A percentile compares a stretch with the other conserved stretches of the same genome.
phyloP scores from a whole-genome alignment of 2,113 vertebrate species.

The Pangasianodon gigas region DNA sequence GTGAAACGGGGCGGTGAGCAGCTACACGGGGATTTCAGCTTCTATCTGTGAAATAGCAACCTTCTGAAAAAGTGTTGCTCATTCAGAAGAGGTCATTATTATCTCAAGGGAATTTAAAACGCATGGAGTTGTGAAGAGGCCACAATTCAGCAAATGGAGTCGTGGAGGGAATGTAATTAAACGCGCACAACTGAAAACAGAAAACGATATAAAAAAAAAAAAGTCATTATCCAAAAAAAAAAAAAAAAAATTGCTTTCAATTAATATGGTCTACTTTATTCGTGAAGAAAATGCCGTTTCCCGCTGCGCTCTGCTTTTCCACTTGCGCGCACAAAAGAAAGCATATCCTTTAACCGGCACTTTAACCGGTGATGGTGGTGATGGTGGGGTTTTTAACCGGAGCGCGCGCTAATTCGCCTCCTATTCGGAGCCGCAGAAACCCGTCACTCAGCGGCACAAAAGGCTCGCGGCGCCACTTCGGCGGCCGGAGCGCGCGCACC shows the following conservation, averaged over 20 bases:
- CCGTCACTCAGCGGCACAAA: slow-evolving; percentile 53
- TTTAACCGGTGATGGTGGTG: background rate
- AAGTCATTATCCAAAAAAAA: background rate
- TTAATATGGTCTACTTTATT: background rate
- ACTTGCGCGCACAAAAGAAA: slow-evolving; percentile 49
- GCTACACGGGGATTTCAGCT: too few relatives aligned
- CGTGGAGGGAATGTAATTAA: background rate
- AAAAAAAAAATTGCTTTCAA: background rate
- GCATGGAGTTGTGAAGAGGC: background rate
- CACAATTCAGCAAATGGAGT: background rate
- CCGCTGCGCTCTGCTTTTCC: slow-evolving; percentile 6
- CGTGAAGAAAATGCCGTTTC: background rate
- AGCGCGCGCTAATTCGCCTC: slow-evolving; percentile 53
- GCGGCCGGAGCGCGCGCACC: slow-evolving; percentile 27
- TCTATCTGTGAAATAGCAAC: background rate
- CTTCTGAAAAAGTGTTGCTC: background rate
- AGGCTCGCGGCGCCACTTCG: slow-evolving; percentile 45
- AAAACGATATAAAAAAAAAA: background rate
- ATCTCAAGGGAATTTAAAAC: background rate
- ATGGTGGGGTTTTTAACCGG: background rate
- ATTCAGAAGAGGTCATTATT: background rate
- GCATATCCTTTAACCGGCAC: slow-evolving; percentile 33
- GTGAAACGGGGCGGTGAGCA: background rate
- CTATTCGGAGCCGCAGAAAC: slow-evolving; percentile 50
- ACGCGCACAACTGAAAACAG: background rate